Base-by-base conservation (phyloP, 1,140 invertebrate species). In the Lepidurus apus region DNA sequence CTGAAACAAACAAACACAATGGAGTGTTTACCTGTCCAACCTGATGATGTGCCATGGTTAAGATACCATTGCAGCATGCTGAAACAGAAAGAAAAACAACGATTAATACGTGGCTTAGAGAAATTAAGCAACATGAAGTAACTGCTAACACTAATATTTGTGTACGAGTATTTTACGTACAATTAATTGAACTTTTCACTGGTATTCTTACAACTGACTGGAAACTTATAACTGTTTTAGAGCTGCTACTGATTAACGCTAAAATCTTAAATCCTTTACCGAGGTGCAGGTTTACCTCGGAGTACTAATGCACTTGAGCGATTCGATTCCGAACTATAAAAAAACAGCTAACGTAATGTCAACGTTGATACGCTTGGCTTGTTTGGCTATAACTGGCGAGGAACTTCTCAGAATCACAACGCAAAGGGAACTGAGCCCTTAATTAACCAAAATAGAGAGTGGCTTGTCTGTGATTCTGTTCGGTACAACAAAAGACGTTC, bases 11-110 rank as follows among this genome's bases (percentile, higher is more conserved):
- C 9, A 13, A 17, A 65, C 8, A 65, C 3, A 65, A 65, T 7
- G 53, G 6, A n/a, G 7, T 65, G 21, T 65, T 65, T 65, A 65
- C 53, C 53, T 65, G 53, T 65, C 53, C 53, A 65, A 65, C 53
- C 53, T 65, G 53, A 65, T 65, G 21, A 65, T 65, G 53, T 65
- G 53, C 53, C 53, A 65, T 65, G 53, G 53, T 65, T 65, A 65
- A 13, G 53, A 65, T 65, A 65, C 53, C 53, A 65, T 65, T 65
- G 53, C 53, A 65, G 53, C 53, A 65, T 65, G 53, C 53, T 65
- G 53, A 7, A 65, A 65, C 6, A 65, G 7, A 65, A 65, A 21
- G 21, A 4, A 65, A 65, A 7, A 65, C 53, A 13, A 65, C 1
- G 13, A 65, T 65, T 65, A 65, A 65, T 17, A 65, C 53, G 8